Evolutionary conservation across 2,113 vertebrate genomes (phyloP), one percentile per base, ranked within the genome.

Genomic region (Bothrops jararaca): DNA sequence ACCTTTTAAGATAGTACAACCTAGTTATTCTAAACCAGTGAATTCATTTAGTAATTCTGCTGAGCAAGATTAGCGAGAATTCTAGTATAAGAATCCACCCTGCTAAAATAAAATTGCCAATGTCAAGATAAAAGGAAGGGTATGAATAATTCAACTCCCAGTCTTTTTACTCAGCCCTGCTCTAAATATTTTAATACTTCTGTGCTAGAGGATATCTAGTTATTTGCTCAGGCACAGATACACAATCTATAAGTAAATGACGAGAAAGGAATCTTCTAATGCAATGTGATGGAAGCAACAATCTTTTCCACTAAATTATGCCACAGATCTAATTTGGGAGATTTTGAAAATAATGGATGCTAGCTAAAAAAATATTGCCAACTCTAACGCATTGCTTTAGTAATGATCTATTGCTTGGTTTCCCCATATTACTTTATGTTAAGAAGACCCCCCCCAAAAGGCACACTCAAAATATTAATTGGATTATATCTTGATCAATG

Each of bases 141-240:
- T 57, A 86, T 93, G 80, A 93, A 93, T 93, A 93, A 93, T 93
- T 90, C 80, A 93, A 60, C 45, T 26, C 45, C 20, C 48, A 29
- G 89, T 86, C 89, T 93, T 93, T 93, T 93, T 90, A 86, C 90
- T 89, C 89, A 90, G 89, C 89, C 92, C 80, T 53, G 92, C 92
- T 86, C 89, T 93, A 93, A 93, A 93, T 93, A 93, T 93, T 93
- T 93, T 86, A 93, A 93, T 90, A 93, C 89, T 93, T 89, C 69
- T 92, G 53, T 89, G 88, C 92, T 89, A 92, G 85, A 42, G 88
- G 39, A 89, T 89, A 74, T 58, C 89, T 89, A 85, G 88, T 89
- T 85, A 45, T 90, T 88, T 92, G 53, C 92, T 90, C 52, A 93
- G 89, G 89, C 92, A 90, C 23, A 15, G 88, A 90, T 90, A 90